A percentile compares a stretch with the other conserved stretches of the same genome.
Evolutionary conservation across 2,888 invertebrate species (phyloP).

Genomic region (Deroplatys truncata): DNA sequence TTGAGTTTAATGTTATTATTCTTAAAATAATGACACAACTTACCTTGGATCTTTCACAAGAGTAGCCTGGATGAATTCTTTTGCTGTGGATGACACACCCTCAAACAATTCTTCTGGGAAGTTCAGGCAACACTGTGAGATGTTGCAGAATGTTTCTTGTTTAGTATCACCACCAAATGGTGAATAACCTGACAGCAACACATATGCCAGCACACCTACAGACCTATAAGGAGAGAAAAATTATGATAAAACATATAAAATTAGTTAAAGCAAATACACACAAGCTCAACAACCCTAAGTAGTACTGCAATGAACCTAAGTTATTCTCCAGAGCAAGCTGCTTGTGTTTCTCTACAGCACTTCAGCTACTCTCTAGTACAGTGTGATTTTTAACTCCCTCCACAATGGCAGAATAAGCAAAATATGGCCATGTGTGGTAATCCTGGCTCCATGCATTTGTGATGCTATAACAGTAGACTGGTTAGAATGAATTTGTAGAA

Average conservation of each 20-base stretch:
- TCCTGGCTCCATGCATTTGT: no score
- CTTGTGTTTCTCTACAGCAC: no score
- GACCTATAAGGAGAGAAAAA: conserved; percentile 46
- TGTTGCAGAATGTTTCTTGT: conserved; percentile 96
- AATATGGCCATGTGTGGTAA: no score
- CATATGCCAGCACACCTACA: conserved; percentile 90
- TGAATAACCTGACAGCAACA: conserved; percentile 88
- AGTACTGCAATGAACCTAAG: no score
- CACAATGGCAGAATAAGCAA: no score
- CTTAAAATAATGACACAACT: background rate
- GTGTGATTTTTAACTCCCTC: no score
- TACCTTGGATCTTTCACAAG: conserved; percentile 90
- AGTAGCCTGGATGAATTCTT: conserved; percentile 85
- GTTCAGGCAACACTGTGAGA: conserved; percentile 87
- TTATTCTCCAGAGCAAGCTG: no score
- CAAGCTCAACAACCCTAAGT: background rate
- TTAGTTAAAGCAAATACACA: background rate
- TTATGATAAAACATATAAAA: background rate
- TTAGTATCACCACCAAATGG: conserved; percentile 95
- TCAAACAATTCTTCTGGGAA: conserved; percentile 91
- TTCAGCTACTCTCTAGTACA: no score
- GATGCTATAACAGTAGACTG: no score
- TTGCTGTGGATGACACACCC: conserved; percentile 79
- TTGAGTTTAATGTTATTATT: no score
- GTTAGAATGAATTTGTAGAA: no score